phyloP scores from a whole-genome alignment of 2,888 invertebrate species.

The Acholoe squamosa region DNA sequence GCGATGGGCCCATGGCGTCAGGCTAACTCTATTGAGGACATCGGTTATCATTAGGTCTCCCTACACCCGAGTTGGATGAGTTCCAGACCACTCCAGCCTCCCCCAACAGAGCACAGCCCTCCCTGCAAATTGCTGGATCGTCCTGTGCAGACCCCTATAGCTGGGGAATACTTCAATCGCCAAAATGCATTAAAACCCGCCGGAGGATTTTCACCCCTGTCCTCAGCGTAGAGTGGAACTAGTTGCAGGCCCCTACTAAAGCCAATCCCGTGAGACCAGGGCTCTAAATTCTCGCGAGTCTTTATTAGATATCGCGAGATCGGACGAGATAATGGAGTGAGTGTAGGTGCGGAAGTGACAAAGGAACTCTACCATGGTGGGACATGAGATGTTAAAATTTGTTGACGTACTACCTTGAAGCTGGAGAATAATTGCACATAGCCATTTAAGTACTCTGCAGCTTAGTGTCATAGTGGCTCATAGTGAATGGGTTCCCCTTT shows the following conservation, averaged over 20 bases:
- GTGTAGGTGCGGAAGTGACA: neutral
- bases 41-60: slow-evolving; percentile 22
- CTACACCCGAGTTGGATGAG: neutral
- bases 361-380: neutral
- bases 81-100: neutral
- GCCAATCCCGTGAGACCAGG: neutral
- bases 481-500: no score
- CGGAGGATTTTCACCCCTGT: neutral
- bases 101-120: slow-evolving; percentile 40
- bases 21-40: slow-evolving; percentile 20
- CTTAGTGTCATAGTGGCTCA: no score
- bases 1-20: neutral
- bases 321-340: neutral
- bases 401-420: no score
- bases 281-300: slow-evolving; percentile 16
- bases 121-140: slow-evolving; percentile 40
- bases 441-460: no score
- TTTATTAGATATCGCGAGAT: slow-evolving; percentile 33
- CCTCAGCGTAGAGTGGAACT: neutral
- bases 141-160: neutral
- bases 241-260: neutral
- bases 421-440: no score
- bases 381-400: neutral
- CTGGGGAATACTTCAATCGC: neutral
- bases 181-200: neutral